These are phyloP conservation scores for Vireo altiloquus DNA, from an alignment of 2,113 vertebrate species.

Conservation along the genomic window DNA sequence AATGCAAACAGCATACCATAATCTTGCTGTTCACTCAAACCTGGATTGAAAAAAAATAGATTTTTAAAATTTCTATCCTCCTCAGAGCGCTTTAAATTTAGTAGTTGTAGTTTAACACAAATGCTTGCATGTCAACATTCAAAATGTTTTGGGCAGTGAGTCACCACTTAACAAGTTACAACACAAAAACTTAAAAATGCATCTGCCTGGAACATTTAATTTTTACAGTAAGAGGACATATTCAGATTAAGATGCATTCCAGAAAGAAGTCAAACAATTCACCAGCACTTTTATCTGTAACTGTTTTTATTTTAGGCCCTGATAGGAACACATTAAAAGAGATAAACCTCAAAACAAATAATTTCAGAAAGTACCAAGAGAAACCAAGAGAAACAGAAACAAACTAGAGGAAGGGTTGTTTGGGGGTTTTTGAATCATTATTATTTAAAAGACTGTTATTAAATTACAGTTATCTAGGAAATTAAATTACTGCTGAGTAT, in stretches of 20 bases:
- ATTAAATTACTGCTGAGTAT: background rate
- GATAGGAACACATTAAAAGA: background rate
- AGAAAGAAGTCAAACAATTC: background rate
- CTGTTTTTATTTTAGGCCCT: background rate
- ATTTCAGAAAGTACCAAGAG: background rate
- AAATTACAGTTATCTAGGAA: background rate
- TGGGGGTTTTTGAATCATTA: background rate
- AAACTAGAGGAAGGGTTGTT: background rate
- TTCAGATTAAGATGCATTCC: background rate
- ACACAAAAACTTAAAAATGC: background rate
- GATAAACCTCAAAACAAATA: background rate
- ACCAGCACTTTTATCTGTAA: background rate
- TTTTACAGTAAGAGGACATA: background rate
- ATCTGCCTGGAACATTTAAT: background rate
- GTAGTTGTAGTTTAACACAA: background rate
- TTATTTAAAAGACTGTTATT: background rate
- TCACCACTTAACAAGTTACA: background rate
- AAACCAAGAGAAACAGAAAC: background rate
- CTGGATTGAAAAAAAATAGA: background rate
- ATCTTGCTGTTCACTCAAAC: background rate
- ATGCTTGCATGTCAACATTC: background rate
- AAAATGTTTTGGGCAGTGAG: background rate
- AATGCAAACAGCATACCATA: background rate
- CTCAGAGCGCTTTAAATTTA: background rate
- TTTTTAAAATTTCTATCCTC: background rate